These are phyloP conservation scores for Taenaris catops DNA, from an alignment of 2,888 invertebrate genomes.

Conservation along the genomic window DNA sequence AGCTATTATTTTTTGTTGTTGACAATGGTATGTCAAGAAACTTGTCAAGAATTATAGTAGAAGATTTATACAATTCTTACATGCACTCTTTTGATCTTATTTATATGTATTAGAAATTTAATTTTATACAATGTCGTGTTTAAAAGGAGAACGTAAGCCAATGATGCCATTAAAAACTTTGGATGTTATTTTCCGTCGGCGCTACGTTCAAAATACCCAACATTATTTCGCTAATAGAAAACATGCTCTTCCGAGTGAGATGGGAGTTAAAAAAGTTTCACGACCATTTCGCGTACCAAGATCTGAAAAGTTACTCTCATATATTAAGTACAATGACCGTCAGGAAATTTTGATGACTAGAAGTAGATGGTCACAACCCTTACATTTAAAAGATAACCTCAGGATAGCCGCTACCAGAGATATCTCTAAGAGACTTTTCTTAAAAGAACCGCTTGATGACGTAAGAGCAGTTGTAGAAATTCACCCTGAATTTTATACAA, in stretches of 20 bases:
- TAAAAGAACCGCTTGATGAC: slow-evolving; percentile 75
- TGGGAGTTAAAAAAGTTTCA: slow-evolving; percentile 32
- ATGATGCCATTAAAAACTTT: slow-evolving; percentile 65
- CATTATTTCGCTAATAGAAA: slow-evolving; percentile 65
- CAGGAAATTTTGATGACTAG: slow-evolving; percentile 48
- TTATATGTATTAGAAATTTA: slow-evolving; percentile 3
- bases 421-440: slow-evolving; percentile 77
- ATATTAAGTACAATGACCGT: slow-evolving; percentile 66
- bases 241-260: slow-evolving; percentile 40
- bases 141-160: slow-evolving; percentile 54
- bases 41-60: too few species aligned
- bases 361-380: slow-evolving; percentile 45
- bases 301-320: slow-evolving; percentile 64
- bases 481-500: slow-evolving; percentile 82
- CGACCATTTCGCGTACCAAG: slow-evolving; percentile 56
- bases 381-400: slow-evolving; percentile 60
- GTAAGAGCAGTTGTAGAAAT: slow-evolving; percentile 82
- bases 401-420: slow-evolving; percentile 67
- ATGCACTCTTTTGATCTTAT: slow-evolving; percentile 1
- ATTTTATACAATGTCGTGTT: slow-evolving; percentile 56
- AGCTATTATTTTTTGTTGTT: too few species aligned
- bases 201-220: slow-evolving; percentile 65
- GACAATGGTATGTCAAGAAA: too few species aligned
- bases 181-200: slow-evolving; percentile 66
- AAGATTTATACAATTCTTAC: slow-evolving; percentile 4